A percentile compares a stretch with the other conserved stretches of the same genome.
These are phyloP conservation scores for Epinephelus moara DNA, from an alignment of 2,113 vertebrate genomes.

Conservation along the genomic window DNA sequence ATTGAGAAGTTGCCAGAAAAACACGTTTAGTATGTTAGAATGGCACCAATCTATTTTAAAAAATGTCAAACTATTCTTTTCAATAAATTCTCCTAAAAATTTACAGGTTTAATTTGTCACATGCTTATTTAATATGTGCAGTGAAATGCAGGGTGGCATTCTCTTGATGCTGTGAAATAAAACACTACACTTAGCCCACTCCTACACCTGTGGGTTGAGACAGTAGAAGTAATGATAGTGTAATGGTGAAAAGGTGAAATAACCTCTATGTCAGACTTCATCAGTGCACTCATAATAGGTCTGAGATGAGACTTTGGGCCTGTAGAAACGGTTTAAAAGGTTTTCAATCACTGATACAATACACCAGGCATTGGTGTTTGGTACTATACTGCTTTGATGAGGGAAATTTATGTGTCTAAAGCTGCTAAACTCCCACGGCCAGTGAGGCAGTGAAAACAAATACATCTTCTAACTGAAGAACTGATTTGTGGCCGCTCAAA, in stretches of 20 bases:
- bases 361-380: not conserved
- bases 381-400: not conserved
- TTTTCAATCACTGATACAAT: not conserved
- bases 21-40: too few relatives aligned
- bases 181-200: not conserved
- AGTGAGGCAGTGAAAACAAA: not conserved
- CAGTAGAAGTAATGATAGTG: not conserved
- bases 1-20: too few relatives aligned
- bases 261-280: conserved; percentile 9
- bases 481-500: not conserved
- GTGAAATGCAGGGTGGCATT: not conserved
- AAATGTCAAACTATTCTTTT: too few relatives aligned
- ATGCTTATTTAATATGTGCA: not conserved
- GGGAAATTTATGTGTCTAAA: not conserved
- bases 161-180: not conserved
- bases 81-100: too few relatives aligned
- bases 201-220: not conserved
- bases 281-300: conserved; percentile 6
- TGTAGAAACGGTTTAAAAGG: not conserved
- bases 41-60: too few relatives aligned
- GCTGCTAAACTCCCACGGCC: not conserved
- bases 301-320: not conserved
- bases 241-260: not conserved
- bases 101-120: not conserved
- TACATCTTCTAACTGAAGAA: not conserved